Evolutionary conservation across 2,113 vertebrate species (phyloP), one percentile per base, ranked within the genome.

Genomic region (Donacobius atricapilla): DNA sequence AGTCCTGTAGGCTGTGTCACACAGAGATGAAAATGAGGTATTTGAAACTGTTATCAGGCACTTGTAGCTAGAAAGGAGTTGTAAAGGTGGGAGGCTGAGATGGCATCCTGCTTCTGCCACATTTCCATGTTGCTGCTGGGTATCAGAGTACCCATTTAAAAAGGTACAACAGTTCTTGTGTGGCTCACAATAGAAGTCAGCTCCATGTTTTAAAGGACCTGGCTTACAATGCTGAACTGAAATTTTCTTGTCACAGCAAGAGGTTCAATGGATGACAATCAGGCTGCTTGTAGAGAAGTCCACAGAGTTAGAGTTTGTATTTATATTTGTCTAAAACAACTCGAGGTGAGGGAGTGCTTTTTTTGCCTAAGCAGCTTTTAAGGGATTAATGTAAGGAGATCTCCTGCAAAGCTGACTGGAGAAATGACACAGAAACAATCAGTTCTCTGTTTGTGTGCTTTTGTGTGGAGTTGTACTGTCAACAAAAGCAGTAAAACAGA

Each of bases 1-100:
- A 64, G 23, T 92, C 37, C n/a, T 76, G 45, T 13, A 10, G 37
- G 19, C 42, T 88, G 0, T 76, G 47, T 93, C 50, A 53, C 31
- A n/a, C 40, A 76, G 64, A 89, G 93, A 63, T 93, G 72, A 96
- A 94, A 91, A 94, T 91, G 33, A 77, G 45, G 48, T 80, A 19
- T 37, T 28, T 88, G 57, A 56, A 91, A 14, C 24, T 78, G n/a
- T 79, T 78, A 68, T 24, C 50, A 65, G 58, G 7, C 39, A 47
- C 39, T 37, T 27, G 51, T 61, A 83, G 14, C 40, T 65, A 16
- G 27, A 31, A 76, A 57, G 47, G 19, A 80, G 24, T 6, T 83
- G 28, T 22, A 19, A 30, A 58, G 30, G 35, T 2, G 2, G 42
- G 45, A 60, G 33, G 40, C 61, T 53, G 45, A 84, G 78, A 17